Evolutionary conservation across 2,113 vertebrate species (phyloP), one percentile per base, ranked within the genome.

Genomic region (Eudyptes chrysolophus): DNA sequence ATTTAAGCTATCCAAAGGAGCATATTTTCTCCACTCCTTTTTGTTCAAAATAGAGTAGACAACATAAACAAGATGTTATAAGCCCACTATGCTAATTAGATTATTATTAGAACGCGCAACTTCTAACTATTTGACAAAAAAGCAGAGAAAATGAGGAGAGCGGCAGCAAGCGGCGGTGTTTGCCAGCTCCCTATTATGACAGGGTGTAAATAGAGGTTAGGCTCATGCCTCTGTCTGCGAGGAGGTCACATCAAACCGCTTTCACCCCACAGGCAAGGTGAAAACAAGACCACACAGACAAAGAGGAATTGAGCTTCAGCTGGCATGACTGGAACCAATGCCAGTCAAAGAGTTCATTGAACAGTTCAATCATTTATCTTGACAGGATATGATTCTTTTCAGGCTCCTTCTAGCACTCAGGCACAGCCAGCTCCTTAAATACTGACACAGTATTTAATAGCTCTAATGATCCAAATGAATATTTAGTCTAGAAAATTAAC

Each of bases 271-370:
- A 97, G 96, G 95, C 96, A 97, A 96, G 97, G 97, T 96, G 97
- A 97, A 97, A 96, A 96, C 96, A 96, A 97, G 94, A 97, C 95
- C 95, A 96, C 97, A 97, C 96, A 97, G 94, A 97, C 97, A 97
- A 98, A 97, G 96, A 97, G 95, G 97, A 97, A 97, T 92, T 97
- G 96, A 97, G 92, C 92, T 97, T 97, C 97, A 96, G 95, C 95
- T 97, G 96, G 95, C 97, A 97, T 96, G 96, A 97, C 97, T 97
- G 96, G 97, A 97, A 98, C 97, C 95, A 98, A 96, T 98, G 97
- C 95, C 97, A 96, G 95, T 96, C 97, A 97, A 98, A 97, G 96
- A 97, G 97, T 96, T 97, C 97, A 97, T 94, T 95, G 96, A 97
- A 93, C 93, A 97, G 97, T 97, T 97, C 97, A 96, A 96, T 96